Evolutionary conservation across 2,113 vertebrate genomes (phyloP).

Genomic region (Rhinoderma darwinii): DNA sequence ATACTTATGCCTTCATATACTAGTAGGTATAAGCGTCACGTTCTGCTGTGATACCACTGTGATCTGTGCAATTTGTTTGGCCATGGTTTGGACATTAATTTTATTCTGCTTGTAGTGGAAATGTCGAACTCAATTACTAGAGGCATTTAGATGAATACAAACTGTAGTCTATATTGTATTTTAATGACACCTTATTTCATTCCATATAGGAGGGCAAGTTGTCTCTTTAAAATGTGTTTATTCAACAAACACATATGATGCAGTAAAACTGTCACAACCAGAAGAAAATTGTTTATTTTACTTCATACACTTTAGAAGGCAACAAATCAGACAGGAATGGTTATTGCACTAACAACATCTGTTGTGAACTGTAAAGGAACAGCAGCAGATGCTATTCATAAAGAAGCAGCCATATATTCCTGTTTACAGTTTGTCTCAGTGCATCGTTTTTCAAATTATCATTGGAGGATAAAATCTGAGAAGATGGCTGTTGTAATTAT

Average conservation of each 20-base stretch:
- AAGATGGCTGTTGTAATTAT: background rate
- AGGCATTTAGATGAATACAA: background rate
- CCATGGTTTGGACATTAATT: background rate
- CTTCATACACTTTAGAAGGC: conserved; percentile 24
- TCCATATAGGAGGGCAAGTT: background rate
- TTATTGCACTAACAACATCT: conserved; percentile 56
- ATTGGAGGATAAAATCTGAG: conserved; percentile 26
- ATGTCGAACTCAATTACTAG: background rate
- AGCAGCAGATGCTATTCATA: conserved; percentile 53
- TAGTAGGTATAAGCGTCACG: no score
- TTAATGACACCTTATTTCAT: background rate
- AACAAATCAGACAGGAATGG: conserved; percentile 44
- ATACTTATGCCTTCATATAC: background rate
- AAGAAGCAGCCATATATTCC: conserved; percentile 39
- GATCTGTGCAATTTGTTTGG: background rate
- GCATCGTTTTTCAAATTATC: conserved; percentile 19
- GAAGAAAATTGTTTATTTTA: conserved; percentile 36
- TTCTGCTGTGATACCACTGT: background rate
- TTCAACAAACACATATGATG: conserved; percentile 30
- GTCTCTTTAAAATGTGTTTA: conserved; percentile 27
- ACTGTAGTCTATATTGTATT: background rate
- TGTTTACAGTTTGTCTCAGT: conserved; percentile 14
- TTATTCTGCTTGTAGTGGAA: background rate
- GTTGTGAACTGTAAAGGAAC: conserved; percentile 45
- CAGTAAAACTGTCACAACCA: conserved; percentile 42